Evolutionary conservation across 53 echinoderm and acorn worm species (phyloP).

Genomic region (Stichopus horrens): DNA sequence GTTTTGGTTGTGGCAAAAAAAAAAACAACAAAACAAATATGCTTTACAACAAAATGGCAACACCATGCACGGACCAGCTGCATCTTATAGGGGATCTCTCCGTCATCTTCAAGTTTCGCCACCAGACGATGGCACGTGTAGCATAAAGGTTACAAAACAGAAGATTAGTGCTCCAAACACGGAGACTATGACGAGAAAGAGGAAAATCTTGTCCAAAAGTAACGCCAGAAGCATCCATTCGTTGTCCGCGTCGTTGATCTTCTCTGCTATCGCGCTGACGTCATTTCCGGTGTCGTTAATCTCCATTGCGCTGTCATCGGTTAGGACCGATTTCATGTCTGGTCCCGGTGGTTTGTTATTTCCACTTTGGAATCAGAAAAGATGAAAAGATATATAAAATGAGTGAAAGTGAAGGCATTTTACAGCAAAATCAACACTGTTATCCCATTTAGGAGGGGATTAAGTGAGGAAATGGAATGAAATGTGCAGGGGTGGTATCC

Average conservation of each 20-base stretch:
- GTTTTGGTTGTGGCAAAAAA: too few species aligned
- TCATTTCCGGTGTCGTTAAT: not conserved
- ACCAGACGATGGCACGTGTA: not conserved
- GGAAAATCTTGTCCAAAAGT: constrained; percentile 3
- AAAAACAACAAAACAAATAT: too few species aligned
- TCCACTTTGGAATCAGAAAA: not conserved
- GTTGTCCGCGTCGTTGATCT: not conserved
- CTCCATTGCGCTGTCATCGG: not conserved
- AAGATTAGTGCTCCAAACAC: not conserved
- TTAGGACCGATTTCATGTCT: not conserved
- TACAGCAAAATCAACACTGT: too few species aligned
- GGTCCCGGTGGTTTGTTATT: not conserved
- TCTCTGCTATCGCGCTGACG: not conserved
- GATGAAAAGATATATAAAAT: not conserved
- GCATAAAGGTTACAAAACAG: not conserved
- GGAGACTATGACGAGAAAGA: not conserved
- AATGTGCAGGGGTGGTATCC: too few species aligned
- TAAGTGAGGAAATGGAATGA: too few species aligned
- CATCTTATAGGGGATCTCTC: too few species aligned
- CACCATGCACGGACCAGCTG: too few species aligned
- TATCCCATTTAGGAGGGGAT: too few species aligned
- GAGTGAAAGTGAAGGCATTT: not conserved
- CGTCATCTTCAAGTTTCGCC: too few species aligned
- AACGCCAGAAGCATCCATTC: constrained; percentile 18
- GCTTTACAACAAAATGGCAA: too few species aligned